phyloP scores from a whole-genome alignment of 2,113 vertebrate species.

The Nyctereutes procyonoides region DNA sequence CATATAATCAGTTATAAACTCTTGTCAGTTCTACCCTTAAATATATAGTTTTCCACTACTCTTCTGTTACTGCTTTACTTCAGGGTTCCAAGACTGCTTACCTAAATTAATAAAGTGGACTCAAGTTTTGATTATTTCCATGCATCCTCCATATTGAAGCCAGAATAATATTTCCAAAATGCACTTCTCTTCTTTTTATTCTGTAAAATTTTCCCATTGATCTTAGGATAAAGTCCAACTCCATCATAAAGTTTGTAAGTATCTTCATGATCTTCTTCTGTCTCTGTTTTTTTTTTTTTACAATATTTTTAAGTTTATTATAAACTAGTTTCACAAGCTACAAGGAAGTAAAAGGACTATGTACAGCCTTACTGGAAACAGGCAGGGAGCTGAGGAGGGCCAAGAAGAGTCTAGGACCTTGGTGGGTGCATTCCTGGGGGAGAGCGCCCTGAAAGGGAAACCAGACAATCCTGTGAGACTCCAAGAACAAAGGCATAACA shows the following conservation, averaged over 20 bases:
- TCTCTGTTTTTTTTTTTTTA: background rate
- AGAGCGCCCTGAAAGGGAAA: constrained; percentile 91
- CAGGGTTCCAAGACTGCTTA: background rate
- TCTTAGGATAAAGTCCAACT: background rate
- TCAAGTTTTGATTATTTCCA: background rate
- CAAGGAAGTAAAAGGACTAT: constrained; percentile 72
- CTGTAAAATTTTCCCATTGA: background rate
- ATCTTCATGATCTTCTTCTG: background rate
- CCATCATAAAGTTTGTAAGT: background rate
- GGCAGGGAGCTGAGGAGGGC: constrained; percentile 72
- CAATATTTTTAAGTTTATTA: constrained; percentile 60
- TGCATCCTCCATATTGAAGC: background rate
- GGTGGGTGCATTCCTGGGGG: constrained; percentile 96
- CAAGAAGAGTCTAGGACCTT: constrained; percentile 88
- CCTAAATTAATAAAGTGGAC: background rate
- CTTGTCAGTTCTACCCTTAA: background rate
- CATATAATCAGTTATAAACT: background rate
- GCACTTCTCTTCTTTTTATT: background rate
- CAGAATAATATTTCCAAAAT: background rate
- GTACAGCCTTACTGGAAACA: constrained; percentile 70
- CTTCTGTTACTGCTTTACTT: background rate
- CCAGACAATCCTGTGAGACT: constrained; percentile 66
- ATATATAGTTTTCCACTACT: background rate
- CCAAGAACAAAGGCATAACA: constrained; percentile 68
- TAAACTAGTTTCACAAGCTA: constrained; percentile 71